These are phyloP conservation scores for Entomobrya multifasciata DNA, from an alignment of 2,888 invertebrate species.

Conservation along the genomic window DNA sequence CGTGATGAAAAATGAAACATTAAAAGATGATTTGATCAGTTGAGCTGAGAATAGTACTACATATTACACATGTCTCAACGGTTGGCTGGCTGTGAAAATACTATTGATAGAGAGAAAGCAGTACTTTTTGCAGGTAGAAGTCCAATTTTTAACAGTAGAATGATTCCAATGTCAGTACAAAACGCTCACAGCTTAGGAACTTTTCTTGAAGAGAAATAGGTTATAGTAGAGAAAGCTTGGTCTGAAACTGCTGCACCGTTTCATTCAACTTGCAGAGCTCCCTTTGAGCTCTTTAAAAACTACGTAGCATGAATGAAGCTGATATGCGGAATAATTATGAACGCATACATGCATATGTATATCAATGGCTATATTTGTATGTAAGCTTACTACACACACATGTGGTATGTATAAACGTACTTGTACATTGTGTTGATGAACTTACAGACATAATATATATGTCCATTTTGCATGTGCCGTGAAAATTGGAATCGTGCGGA, in stretches of 20 bases:
- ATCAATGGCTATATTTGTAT: no score
- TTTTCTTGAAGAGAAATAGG: background rate
- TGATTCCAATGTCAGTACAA: slow-evolving; percentile 1
- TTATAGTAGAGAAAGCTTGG: background rate
- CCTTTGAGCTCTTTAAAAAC: slow-evolving; percentile 23
- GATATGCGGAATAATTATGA: slow-evolving; percentile 13
- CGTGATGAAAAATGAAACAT: slow-evolving; percentile 51
- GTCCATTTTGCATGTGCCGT: background rate
- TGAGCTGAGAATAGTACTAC: slow-evolving; percentile 48
- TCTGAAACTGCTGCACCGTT: slow-evolving; percentile 5
- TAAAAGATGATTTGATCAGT: slow-evolving; percentile 55
- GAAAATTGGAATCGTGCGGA: slow-evolving; percentile 56
- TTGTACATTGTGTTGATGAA: background rate
- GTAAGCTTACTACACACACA: no score
- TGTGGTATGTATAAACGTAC: background rate
- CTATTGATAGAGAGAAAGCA: slow-evolving; percentile 16
- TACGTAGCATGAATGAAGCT: background rate
- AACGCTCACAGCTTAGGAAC: background rate
- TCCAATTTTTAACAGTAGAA: slow-evolving; percentile 20
- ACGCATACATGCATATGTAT: background rate
- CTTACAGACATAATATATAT: background rate
- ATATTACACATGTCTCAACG: slow-evolving; percentile 13
- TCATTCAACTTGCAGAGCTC: background rate
- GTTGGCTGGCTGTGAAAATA: background rate
- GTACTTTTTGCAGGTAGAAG: slow-evolving; percentile 48